These are phyloP conservation scores for Cyphomyrus plagiostoma DNA, from an alignment of 2,113 vertebrate species.

Conservation along the genomic window DNA sequence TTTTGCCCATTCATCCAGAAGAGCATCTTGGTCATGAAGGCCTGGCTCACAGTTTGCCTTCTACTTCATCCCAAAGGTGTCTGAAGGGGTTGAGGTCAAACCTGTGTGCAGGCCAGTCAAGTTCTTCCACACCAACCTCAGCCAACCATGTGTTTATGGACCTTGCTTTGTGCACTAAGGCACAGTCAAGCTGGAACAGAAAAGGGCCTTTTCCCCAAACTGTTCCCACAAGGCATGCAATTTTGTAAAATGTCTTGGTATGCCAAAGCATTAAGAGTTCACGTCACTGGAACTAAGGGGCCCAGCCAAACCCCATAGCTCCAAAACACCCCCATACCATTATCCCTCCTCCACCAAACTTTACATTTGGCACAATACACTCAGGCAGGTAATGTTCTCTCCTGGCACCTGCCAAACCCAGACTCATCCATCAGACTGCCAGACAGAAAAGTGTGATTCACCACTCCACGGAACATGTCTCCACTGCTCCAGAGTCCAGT, in stretches of 20 bases:
- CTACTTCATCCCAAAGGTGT: not conserved
- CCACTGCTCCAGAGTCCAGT: not conserved
- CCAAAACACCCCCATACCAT: not conserved
- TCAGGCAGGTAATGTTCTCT: not conserved
- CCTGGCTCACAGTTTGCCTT: not conserved
- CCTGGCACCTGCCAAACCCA: not conserved
- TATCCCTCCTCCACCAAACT: not conserved
- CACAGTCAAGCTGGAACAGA: too few species aligned
- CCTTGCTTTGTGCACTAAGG: too few species aligned
- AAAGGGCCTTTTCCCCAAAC: too few species aligned
- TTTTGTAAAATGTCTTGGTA: not conserved
- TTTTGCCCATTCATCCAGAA: not conserved
- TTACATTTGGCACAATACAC: not conserved
- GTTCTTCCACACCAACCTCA: too few species aligned
- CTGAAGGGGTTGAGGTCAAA: not conserved
- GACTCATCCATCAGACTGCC: not conserved
- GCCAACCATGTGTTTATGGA: too few species aligned
- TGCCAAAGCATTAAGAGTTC: not conserved
- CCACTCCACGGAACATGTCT: not conserved
- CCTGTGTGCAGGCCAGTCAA: not conserved
- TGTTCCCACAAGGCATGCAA: not conserved
- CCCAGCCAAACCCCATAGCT: not conserved
- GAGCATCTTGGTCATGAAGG: not conserved
- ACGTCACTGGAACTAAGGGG: not conserved
- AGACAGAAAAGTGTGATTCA: not conserved